Evolutionary conservation across 2,888 invertebrate species (phyloP), one percentile per base, ranked within the genome.

Genomic region (Axea sp.): DNA sequence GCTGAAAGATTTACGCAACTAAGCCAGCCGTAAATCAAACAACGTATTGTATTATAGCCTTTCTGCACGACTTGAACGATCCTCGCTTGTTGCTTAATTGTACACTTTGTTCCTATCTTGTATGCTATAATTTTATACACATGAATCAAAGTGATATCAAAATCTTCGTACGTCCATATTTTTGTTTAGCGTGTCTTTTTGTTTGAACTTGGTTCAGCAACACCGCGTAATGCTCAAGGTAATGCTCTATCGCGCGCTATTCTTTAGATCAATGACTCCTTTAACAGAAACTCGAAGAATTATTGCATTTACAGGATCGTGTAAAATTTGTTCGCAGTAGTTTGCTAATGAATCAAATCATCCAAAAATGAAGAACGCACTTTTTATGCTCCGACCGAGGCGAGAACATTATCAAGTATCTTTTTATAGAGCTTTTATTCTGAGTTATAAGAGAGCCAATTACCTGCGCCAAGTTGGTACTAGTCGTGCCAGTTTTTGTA

Each of bases 1-100:
- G 72, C 65, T 60, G 72, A 65, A 67, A 73, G 73, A 73, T 73
- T 73, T 73, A 73, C 73, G 67, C 73, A 67, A 73, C 73, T 65
- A 67, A 73, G 39, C 39, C 31, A 55, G 45, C 24, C 60, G 55
- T 67, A 67, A 73, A 73, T 73, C 67, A 67, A 67, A 67, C 47
- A 62, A 62, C 49, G 73, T 51, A 67, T 73, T 73, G 73, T 73
- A 67, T 65, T 60, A 55, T 51, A 59, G 57, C 31, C 65, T 72
- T 65, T 59, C 39, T 43, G 33, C 49, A 39, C 37, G 33, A 43
- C 51, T 39, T 24, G 6, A 22, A 15, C 41, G 64, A 57, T 64
- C 33, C 15, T 9, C 24, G 65, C 30, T 57, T 12, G 60, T 41
- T 55, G 65, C 59, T 59, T 60, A 67, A 73, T 55, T 67, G 67